These are phyloP conservation scores for Ambastaia sidthimunki DNA, from an alignment of 2,797 vertebrate species.

Conservation along the genomic window DNA sequence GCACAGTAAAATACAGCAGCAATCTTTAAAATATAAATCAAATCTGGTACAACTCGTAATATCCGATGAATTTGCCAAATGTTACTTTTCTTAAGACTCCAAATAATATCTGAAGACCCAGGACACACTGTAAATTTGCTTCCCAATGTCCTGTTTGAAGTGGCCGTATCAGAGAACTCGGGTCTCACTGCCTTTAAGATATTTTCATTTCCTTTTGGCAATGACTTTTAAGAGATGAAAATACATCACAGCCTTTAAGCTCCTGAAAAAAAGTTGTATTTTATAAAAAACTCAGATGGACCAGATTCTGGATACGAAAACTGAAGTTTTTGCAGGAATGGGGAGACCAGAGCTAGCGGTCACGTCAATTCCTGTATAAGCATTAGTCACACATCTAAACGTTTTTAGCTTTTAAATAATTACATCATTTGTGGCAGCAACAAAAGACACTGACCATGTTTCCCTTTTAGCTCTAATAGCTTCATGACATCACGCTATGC, in stretches of 20 bases:
- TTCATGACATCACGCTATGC: not conserved
- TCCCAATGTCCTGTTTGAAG: not conserved
- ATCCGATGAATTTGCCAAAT: not conserved
- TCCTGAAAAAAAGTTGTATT: not conserved
- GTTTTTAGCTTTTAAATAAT: not conserved
- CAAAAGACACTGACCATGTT: not conserved
- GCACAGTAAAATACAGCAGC: not conserved
- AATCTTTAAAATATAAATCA: constrained; percentile 14
- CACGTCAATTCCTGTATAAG: not conserved
- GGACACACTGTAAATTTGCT: not conserved
- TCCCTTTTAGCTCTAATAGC: not conserved
- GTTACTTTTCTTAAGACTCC: constrained; percentile 2
- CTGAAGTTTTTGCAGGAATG: not conserved
- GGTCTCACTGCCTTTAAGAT: not conserved
- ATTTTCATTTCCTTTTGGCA: not conserved
- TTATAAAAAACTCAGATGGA: not conserved
- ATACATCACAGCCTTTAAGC: not conserved
- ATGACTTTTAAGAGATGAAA: not conserved
- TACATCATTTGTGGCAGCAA: not conserved
- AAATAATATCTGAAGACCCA: not conserved
- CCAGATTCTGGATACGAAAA: not conserved
- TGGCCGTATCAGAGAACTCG: not conserved
- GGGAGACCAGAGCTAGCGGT: not conserved
- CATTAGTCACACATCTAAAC: not conserved
- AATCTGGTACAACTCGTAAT: not conserved